Base-by-base conservation (phyloP, 2,888 invertebrate species). In the Dicyrtoma fusca region DNA sequence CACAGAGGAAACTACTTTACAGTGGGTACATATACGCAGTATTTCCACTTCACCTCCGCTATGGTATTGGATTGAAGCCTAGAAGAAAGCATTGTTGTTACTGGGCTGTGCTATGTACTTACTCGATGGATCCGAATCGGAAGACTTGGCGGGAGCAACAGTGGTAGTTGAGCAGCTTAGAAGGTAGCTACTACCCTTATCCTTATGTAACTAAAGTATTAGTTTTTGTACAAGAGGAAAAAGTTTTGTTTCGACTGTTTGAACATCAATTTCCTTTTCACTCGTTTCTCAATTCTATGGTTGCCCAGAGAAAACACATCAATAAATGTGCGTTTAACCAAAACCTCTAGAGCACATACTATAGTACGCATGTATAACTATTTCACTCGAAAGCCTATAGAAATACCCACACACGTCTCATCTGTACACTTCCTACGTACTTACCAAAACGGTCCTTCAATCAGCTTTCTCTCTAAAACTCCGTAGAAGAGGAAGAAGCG, bases 181-280 rank as follows among this genome's bases (percentile, higher is more conserved):
- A 8, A 34, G n/a, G n/a, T n/a, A 44, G 45, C 34, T 34, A 34
- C 14, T 53, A 55, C 34, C 17, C 19, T 34, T 53, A 55, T 19
- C 17, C 19, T 34, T 53, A 14, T 23, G 57, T 17, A 65, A 17
- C n/a, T 53, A 26, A 34, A 34, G 26, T n/a, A 42, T 51, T 45
- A 53, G 17, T 8, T 53, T n/a, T 34, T 63, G 51, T 25, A 66
- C 49, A 59, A 62, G 49, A 61, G 68, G 51, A 71, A 75, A 34
- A 75, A 72, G 72, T 73, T 75, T 75, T 75, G 73, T 75, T 72
- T 75, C 70, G 59, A 75, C 70, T 75, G 72, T 74, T 74, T 75
- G 75, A 72, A 74, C 75, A 75, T 75, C 73, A 74, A 75, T 75
- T 75, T 75, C 75, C 73, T 71, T 51, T 72, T 72, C 47, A 55